Conservation (phyloP, 2,113 vertebrate species). For the Laterallus jamaicensis region DNA sequence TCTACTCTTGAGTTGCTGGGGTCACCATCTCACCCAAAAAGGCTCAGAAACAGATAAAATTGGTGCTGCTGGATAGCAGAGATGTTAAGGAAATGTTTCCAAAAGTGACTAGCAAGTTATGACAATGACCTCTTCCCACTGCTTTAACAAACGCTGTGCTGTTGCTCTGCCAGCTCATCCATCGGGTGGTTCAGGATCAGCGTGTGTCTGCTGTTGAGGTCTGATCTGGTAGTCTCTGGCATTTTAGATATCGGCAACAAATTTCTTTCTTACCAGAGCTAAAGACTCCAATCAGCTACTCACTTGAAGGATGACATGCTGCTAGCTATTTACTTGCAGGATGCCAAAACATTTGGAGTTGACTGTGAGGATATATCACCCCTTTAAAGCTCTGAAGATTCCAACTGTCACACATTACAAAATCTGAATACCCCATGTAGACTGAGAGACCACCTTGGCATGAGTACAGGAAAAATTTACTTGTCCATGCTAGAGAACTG, state of each 20-base stretch:
- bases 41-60: neutral
- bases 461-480: neutral
- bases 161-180: neutral
- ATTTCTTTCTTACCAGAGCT: neutral
- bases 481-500: neutral
- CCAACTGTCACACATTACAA: neutral
- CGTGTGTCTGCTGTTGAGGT: accelerated
- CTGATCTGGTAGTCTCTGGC: neutral
- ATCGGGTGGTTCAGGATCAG: neutral
- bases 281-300: neutral
- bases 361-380: neutral
- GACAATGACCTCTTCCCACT: neutral
- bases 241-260: accelerated
- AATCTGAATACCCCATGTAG: neutral
- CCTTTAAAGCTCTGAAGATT: neutral
- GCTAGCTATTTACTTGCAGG: neutral
- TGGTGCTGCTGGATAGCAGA: neutral
- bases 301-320: neutral
- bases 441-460: neutral
- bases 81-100: neutral
- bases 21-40: neutral
- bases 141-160: neutral
- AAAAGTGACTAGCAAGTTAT: neutral
- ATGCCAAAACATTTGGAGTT: neutral
- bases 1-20: neutral